phyloP scores from a whole-genome alignment of 2,888 invertebrate genomes.

The Monochamus alternatus region DNA sequence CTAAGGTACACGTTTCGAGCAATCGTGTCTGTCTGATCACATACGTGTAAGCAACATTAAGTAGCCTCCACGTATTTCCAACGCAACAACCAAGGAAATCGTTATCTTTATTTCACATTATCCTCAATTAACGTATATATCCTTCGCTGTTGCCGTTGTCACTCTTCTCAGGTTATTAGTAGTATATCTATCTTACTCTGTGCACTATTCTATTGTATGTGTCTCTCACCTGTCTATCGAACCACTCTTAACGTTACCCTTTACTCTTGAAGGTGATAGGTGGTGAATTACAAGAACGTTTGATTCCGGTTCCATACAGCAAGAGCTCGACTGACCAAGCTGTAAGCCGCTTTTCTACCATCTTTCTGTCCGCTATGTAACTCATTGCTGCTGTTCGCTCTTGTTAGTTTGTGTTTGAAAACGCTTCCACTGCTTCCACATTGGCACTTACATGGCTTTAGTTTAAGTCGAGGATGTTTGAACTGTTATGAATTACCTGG shows the following conservation, averaged over 20 bases:
- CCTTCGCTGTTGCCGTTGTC: constrained; percentile 51
- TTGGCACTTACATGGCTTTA: constrained; percentile 53
- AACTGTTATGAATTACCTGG: neutral
- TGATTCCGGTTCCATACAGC: constrained; percentile 99
- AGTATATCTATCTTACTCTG: constrained; percentile 73
- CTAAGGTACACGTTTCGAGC: constrained; percentile 70
- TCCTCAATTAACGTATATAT: constrained; percentile 2
- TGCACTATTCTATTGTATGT: constrained; percentile 72
- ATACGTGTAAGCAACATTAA: constrained; percentile 51
- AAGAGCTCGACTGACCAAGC: constrained; percentile 99
- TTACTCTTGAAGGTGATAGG: constrained; percentile 99
- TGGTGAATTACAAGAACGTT: constrained; percentile 99
- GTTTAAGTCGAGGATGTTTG: constrained; percentile 13
- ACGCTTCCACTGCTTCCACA: constrained; percentile 66
- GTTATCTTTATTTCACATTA: neutral
- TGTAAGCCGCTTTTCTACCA: constrained; percentile 90
- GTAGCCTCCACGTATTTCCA: constrained; percentile 55
- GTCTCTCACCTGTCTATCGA: constrained; percentile 74
- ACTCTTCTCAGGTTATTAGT: constrained; percentile 66
- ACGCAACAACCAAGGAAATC: constrained; percentile 51
- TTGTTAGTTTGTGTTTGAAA: constrained; percentile 70
- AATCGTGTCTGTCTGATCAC: constrained; percentile 70
- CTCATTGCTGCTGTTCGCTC: constrained; percentile 70
- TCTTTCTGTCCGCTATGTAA: constrained; percentile 72
- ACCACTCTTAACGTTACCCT: constrained; percentile 86